Conservation (phyloP, 2,797 vertebrate genomes). For the Pangasius larnaudii region DNA sequence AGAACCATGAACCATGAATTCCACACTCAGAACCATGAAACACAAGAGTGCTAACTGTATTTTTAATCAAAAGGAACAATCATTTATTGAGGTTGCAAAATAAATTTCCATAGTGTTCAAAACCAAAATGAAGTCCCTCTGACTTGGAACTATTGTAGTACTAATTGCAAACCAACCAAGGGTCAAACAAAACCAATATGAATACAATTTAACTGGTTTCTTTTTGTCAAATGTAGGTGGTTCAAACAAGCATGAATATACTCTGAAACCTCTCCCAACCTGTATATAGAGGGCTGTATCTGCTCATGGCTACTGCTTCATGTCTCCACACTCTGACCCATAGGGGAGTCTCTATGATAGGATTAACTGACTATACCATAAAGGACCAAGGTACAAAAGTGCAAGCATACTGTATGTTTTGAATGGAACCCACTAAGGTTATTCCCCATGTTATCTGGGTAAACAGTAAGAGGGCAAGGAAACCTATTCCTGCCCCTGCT, state of each 20-base stretch:
- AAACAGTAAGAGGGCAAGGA: conserved; percentile 23
- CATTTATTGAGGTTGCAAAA: background rate
- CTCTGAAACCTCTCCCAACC: conserved; percentile 29
- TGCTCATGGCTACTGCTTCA: conserved; percentile 13
- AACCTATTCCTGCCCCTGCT: conserved; percentile 27
- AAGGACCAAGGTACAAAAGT: background rate
- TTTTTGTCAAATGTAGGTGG: background rate
- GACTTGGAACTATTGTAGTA: background rate
- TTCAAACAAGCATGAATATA: background rate
- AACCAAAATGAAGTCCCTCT: background rate
- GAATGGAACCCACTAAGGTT: conserved; percentile 1
- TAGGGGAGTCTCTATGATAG: conserved; percentile 10
- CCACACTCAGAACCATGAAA: background rate
- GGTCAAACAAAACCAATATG: background rate
- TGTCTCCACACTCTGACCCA: conserved; percentile 3
- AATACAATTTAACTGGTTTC: background rate
- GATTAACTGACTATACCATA: conserved; percentile 13
- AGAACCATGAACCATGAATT: background rate
- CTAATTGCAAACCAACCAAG: background rate
- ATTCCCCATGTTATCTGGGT: conserved; percentile 12
- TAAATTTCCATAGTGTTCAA: background rate
- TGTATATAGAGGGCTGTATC: conserved; percentile 20
- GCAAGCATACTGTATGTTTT: background rate
- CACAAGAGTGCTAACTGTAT: background rate
- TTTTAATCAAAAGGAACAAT: background rate